Evolutionary conservation across 2,113 vertebrate species (phyloP), one percentile per base, ranked within the genome.

Genomic region (Lasiurus cinereus): DNA sequence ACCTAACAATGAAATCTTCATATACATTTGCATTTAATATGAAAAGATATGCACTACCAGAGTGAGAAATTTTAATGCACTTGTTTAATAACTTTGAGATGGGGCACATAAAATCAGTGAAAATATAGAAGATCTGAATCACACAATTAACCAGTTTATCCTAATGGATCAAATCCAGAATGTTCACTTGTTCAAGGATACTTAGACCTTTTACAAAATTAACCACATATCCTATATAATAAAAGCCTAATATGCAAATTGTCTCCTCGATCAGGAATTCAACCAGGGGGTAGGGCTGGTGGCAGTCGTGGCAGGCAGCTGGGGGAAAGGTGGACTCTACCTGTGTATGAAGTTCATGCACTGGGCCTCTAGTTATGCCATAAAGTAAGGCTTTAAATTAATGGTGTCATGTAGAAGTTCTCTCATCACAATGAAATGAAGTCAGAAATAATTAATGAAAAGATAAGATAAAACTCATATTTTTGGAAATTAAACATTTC

Each of bases 381-480:
- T 46, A 85, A 88, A 91, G 15, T 15, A 66, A 59, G 29, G 6
- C 15, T 64, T 76, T 31, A 69, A 67, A 54, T 52, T 33, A n/a
- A 39, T 67, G 33, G 5, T 77, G 3, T 72, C 29, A 66, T 5
- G 6, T 8, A 93, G 27, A 59, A 50, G 29, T n/a, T 84, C 21
- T 90, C 22, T 93, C 59, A 33, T 43, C 7, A 85, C 9, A 88
- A 31, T 43, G 43, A 70, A 73, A 54, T 70, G n/a, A 83, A 33
- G 15, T 77, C 46, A 48, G 36, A 95, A 88, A 73, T 54, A 82
- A 59, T 85, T 91, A 48, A 79, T 19, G 48, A 88, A 79, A 66
- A 66, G 24, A n/a, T 50, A 39, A 84, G 11, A 12, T 0, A 76
- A 94, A 76, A 77, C 10, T 79, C 18, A 31, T 48, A 76, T 4